Base-by-base conservation (phyloP, 1,140 invertebrate genomes). In the Papilio dardanus region DNA sequence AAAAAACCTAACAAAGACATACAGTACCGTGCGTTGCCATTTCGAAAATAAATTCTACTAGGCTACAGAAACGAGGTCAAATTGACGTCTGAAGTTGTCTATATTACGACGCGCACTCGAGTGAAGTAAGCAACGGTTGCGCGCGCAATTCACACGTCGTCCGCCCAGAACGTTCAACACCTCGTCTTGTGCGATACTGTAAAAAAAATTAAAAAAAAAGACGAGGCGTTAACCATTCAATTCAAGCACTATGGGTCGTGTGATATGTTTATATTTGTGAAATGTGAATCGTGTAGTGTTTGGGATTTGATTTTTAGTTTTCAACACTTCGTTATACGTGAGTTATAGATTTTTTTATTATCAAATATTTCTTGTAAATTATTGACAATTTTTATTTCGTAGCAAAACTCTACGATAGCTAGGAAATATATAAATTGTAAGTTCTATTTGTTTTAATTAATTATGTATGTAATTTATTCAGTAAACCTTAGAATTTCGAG, bases 41-140 rank as follows among this genome's bases (percentile, higher is more conserved):
- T 90, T 90, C 87, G 80, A 88, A 91, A 91, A 91, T 91, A 90
- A 91, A 90, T 89, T 85, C 85, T 86, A 62, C 54, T 62, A 12
- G 79, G 81, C 82, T 78, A 76, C 66, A 71, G 81, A 86, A 89
- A 83, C 81, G 81, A 85, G 88, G 89, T 90, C 88, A 90, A 67
- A 58, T 71, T 71, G 80, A 37, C 24, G 35, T 19, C 2, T 42
- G 67, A 69, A 69, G 67, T 69, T 69, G 67, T 21, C 28, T 28
- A 8, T 31, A 5, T 35, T 35, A 21, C 35, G 14, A 12, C 67
- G 67, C 35, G 65, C 67, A 69, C 67, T 69, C 62, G 42, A 24
- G 65, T 85, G 89, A 91, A 89, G 89, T 89, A 78, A 76, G 65
- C 30, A 19, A 62, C 37, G 40, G 74, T 74, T 82, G 84, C 76